These are phyloP conservation scores for Cnemophilus loriae DNA, from an alignment of 2,113 vertebrate genomes.

Conservation along the genomic window DNA sequence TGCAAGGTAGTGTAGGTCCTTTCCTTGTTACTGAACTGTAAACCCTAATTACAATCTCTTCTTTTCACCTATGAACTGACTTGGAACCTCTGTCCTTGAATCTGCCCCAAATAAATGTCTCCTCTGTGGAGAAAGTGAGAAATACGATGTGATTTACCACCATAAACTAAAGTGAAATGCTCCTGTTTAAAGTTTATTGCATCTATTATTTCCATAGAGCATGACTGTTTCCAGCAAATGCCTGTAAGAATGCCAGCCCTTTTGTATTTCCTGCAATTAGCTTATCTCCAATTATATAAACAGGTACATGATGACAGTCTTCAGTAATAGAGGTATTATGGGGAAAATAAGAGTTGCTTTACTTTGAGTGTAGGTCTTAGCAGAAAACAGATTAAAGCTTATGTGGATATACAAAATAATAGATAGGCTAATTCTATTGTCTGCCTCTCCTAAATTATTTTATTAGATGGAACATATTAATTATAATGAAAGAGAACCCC, in stretches of 20 bases:
- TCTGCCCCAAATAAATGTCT: neutral
- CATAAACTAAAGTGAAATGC: neutral
- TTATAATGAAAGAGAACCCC: conserved; percentile 71
- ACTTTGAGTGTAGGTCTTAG: conserved; percentile 59
- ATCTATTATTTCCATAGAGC: neutral
- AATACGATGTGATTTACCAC: neutral
- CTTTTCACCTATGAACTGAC: neutral
- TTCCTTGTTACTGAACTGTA: neutral
- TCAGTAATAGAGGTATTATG: conserved; percentile 35
- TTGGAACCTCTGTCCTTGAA: neutral
- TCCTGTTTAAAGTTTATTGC: conserved; percentile 8
- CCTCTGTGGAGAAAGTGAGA: neutral
- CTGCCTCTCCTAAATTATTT: conserved; percentile 71
- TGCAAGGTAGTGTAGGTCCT: neutral
- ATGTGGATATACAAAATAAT: conserved; percentile 63
- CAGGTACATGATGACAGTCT: conserved; percentile 45
- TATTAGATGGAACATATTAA: conserved; percentile 75
- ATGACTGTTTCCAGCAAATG: neutral
- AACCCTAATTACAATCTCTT: neutral
- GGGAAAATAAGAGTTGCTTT: conserved; percentile 67
- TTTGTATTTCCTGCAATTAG: conserved; percentile 65
- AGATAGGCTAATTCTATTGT: conserved; percentile 67
- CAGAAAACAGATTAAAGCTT: conserved; percentile 66
- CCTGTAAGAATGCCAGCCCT: conserved; percentile 45
- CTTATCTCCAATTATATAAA: conserved; percentile 70